A percentile compares a stretch with the other conserved stretches of the same genome.
Conservation (phyloP, 2,888 invertebrate genomes). For the Malthinus flaveolus region DNA sequence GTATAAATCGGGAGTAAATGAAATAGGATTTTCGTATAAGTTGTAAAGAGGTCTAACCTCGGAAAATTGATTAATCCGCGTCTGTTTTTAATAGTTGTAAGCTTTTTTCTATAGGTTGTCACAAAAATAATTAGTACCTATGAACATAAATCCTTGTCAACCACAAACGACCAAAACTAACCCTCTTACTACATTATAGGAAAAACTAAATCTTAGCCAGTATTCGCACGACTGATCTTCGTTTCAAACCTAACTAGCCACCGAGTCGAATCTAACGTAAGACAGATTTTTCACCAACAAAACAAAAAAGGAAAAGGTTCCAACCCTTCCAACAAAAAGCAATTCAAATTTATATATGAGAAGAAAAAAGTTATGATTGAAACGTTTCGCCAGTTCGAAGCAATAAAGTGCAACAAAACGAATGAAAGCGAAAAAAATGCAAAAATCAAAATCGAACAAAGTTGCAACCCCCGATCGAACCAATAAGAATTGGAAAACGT, state of each 20-base stretch:
- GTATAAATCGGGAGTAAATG: no score
- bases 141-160: conserved; percentile 47
- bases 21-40: background rate
- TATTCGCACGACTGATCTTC: conserved; percentile 46
- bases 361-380: no score
- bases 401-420: conserved; percentile 21
- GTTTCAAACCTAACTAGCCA: conserved; percentile 36
- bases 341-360: background rate
- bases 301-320: conserved; percentile 2
- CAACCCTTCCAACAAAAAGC: background rate
- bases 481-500: conserved; percentile 38
- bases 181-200: conserved; percentile 41
- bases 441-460: conserved; percentile 28
- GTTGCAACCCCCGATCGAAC: conserved; percentile 30
- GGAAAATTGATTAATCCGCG: conserved; percentile 7
- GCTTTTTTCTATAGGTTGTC: conserved; percentile 16
- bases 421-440: conserved; percentile 25
- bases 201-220: conserved; percentile 46
- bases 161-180: conserved; percentile 43
- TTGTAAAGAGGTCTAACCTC: background rate
- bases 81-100: conserved; percentile 13
- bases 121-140: conserved; percentile 41
- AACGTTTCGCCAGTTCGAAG: background rate
- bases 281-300: conserved; percentile 15
- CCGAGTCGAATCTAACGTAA: conserved; percentile 43